Evolutionary conservation across 2,113 vertebrate genomes (phyloP).

Genomic region (Syngnathus typhle): DNA sequence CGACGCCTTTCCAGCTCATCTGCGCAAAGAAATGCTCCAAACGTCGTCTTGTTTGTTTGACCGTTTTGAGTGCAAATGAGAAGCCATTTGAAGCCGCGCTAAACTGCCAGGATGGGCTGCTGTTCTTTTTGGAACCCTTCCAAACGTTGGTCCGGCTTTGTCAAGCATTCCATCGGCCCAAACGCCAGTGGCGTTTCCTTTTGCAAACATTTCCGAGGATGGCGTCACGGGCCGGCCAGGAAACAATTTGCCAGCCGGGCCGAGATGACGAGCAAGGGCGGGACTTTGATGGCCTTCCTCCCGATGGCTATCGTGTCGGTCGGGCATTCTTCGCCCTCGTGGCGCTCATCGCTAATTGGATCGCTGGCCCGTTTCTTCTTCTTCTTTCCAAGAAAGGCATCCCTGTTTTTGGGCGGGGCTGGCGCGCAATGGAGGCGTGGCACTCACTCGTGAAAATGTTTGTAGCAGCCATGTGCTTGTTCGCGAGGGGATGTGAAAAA

Average conservation of each 20-base stretch:
- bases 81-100: too few relatives aligned
- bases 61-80: too few relatives aligned
- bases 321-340: conserved; percentile 17
- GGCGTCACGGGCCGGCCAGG: conserved; percentile 48
- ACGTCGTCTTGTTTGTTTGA: too few relatives aligned
- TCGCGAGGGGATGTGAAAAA: conserved; percentile 48
- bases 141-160: conserved; percentile 1
- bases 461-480: conserved; percentile 19
- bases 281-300: conserved; percentile 38
- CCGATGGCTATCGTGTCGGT: conserved; percentile 33
- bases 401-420: too few relatives aligned
- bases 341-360: too few relatives aligned
- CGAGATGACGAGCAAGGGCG: conserved; percentile 55
- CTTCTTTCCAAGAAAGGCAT: too few relatives aligned
- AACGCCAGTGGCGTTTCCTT: conserved; percentile 55
- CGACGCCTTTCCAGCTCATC: background rate
- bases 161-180: conserved; percentile 45
- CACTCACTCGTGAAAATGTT: conserved; percentile 26
- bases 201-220: conserved; percentile 54
- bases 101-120: too few relatives aligned
- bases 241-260: conserved; percentile 54
- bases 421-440: background rate
- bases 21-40: background rate
- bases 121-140: too few relatives aligned
- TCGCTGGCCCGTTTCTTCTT: too few relatives aligned